These are phyloP conservation scores for Pseudanteris insignis DNA, from an alignment of 2,888 invertebrate species.

Conservation along the genomic window DNA sequence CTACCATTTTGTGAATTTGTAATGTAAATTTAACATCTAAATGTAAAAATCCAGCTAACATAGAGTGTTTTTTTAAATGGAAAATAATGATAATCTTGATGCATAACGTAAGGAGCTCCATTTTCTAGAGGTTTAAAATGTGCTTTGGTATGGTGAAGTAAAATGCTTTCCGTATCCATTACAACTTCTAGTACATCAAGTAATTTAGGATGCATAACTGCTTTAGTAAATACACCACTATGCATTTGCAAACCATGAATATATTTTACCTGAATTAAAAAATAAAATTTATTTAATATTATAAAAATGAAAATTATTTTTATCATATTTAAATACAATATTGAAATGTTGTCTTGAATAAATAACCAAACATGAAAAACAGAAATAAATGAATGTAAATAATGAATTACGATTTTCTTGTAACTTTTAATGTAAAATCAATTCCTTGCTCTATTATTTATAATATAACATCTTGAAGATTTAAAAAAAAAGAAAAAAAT, in stretches of 20 bases:
- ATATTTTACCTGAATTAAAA: constrained; percentile 68
- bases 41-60: constrained; percentile 71
- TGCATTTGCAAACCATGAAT: constrained; percentile 73
- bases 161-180: constrained; percentile 69
- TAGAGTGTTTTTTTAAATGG: constrained; percentile 70
- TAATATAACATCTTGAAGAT: too few species aligned
- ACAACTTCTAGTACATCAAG: constrained; percentile 70
- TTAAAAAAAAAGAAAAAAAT: not conserved
- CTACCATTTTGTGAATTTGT: constrained; percentile 71
- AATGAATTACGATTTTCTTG: too few species aligned
- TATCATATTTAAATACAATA: too few species aligned
- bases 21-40: too few species aligned
- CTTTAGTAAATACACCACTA: constrained; percentile 68
- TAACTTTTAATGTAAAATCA: too few species aligned
- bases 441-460: too few species aligned
- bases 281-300: not conserved
- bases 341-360: too few species aligned
- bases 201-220: constrained; percentile 67
- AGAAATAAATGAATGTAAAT: too few species aligned
- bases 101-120: constrained; percentile 72
- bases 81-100: constrained; percentile 73
- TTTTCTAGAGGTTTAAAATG: constrained; percentile 71
- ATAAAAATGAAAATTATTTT: not conserved
- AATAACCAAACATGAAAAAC: too few species aligned
- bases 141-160: constrained; percentile 70